phyloP scores from a whole-genome alignment of 1,140 invertebrate genomes.

The Phortica variegata region DNA sequence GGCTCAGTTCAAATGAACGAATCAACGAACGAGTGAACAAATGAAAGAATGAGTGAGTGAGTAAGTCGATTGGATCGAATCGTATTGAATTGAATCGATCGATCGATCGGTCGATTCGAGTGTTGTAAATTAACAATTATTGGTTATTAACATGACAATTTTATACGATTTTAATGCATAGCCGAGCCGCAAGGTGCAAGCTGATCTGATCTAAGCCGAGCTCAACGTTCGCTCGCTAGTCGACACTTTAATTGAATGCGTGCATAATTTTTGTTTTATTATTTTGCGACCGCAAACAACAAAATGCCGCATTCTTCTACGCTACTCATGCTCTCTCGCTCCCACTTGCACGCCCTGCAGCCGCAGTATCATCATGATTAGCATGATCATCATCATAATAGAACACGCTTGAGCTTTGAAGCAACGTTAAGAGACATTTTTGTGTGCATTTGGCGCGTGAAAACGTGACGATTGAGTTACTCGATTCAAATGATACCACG shows the following conservation, averaged over 20 bases:
- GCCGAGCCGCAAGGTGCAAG: slow-evolving; percentile 49
- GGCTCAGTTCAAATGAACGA: too few relatives aligned
- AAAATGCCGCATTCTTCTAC: slow-evolving; percentile 20
- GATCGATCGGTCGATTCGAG: slow-evolving; percentile 14
- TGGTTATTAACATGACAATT: slow-evolving; percentile 56
- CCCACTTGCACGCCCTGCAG: too few relatives aligned
- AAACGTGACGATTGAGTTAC: slow-evolving; percentile 48
- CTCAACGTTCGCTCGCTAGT: too few relatives aligned
- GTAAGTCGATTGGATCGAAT: slow-evolving; percentile 4
- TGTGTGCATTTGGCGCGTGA: slow-evolving; percentile 36
- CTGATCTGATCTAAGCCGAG: too few relatives aligned
- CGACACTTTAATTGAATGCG: slow-evolving; percentile 56
- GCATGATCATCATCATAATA: too few relatives aligned
- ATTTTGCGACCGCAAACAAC: slow-evolving; percentile 29
- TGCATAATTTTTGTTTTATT: slow-evolving; percentile 53
- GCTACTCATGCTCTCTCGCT: too few relatives aligned
- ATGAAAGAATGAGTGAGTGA: too few relatives aligned
- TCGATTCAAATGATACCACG: slow-evolving; percentile 48
- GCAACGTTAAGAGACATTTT: too few relatives aligned
- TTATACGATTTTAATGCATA: slow-evolving; percentile 53
- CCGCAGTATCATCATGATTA: too few relatives aligned
- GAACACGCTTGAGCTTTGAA: too few relatives aligned
- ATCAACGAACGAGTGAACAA: too few relatives aligned
- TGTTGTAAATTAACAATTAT: slow-evolving; percentile 56
- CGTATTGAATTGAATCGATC: slow-evolving; percentile 16